Conservation (phyloP, 2,888 invertebrate species). For the Baccha elongata region DNA sequence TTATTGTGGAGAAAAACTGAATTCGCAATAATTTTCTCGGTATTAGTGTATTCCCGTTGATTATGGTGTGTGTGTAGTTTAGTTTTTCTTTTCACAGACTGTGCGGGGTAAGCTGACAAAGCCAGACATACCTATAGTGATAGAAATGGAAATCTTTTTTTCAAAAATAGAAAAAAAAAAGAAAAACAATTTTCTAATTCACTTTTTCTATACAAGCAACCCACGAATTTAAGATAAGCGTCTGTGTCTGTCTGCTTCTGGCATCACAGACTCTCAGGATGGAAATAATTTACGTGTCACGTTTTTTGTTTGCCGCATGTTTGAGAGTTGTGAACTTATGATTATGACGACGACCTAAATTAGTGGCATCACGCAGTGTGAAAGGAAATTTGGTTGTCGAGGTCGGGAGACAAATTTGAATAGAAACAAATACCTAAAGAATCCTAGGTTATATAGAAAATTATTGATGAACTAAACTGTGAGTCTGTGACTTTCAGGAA, state of each 20-base stretch:
- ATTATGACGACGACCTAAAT: slow-evolving; percentile 9
- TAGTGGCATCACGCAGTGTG: slow-evolving; percentile 1
- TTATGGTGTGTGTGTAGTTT: background rate
- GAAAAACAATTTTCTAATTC: slow-evolving; percentile 51
- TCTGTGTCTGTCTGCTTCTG: slow-evolving; percentile 25
- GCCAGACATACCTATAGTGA: background rate
- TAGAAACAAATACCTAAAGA: no score
- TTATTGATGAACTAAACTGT: slow-evolving; percentile 6
- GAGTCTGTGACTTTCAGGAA: no score
- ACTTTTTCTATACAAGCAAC: slow-evolving; percentile 22
- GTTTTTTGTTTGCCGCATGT: slow-evolving; percentile 15
- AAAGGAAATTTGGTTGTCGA: slow-evolving; percentile 18
- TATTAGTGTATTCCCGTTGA: background rate
- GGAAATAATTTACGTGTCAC: slow-evolving; percentile 24
- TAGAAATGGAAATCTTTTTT: slow-evolving; percentile 21
- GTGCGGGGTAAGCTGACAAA: background rate
- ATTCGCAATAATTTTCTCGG: background rate
- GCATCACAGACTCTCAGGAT: background rate
- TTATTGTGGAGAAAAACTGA: background rate
- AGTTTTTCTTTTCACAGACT: slow-evolving; percentile 14
- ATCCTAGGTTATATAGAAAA: no score
- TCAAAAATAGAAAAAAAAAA: slow-evolving; percentile 11
- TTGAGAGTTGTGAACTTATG: slow-evolving; percentile 4
- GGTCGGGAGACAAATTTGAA: slow-evolving; percentile 15
- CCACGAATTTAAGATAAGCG: slow-evolving; percentile 48